These are phyloP conservation scores for Drosophila vallismaia DNA, from an alignment of 2,888 invertebrate genomes.

Conservation along the genomic window DNA sequence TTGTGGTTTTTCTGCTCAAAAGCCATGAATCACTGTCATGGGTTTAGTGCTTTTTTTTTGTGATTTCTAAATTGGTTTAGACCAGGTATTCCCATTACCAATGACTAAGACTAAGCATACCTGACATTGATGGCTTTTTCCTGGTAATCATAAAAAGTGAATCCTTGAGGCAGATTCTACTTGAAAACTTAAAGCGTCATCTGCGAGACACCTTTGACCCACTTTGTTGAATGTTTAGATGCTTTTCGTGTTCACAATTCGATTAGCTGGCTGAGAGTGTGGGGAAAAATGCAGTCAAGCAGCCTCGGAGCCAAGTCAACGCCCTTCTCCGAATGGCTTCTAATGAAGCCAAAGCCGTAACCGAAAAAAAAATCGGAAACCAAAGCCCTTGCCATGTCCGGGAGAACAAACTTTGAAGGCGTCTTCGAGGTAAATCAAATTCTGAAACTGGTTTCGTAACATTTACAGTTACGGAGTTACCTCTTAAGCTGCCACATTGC, in stretches of 20 bases:
- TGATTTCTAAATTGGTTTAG: conserved; percentile 12
- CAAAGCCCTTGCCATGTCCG: conserved; percentile 51
- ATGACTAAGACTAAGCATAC: neutral
- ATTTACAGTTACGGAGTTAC: conserved; percentile 25
- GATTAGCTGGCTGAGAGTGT: conserved; percentile 48
- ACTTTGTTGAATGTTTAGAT: conserved; percentile 32
- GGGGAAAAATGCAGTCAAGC: conserved; percentile 65
- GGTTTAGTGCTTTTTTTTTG: conserved; percentile 9
- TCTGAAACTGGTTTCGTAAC: conserved; percentile 55
- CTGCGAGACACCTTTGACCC: conserved; percentile 36
- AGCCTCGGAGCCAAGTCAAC: conserved; percentile 55
- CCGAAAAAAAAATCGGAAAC: conserved; percentile 13
- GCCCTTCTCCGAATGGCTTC: conserved; percentile 36
- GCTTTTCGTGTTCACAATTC: conserved; percentile 42
- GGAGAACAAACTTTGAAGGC: conserved; percentile 15
- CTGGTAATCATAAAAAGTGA: neutral
- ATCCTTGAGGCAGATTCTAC: neutral
- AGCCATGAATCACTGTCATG: conserved; percentile 28
- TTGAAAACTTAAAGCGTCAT: neutral
- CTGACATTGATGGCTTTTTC: no score
- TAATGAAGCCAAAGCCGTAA: conserved; percentile 34
- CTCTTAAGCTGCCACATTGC: conserved; percentile 21
- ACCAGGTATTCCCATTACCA: neutral
- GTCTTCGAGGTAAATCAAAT: conserved; percentile 38
- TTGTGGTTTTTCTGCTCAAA: conserved; percentile 20